Base-by-base conservation (phyloP, 2,888 invertebrate species). In the Cephus sareptanus region DNA sequence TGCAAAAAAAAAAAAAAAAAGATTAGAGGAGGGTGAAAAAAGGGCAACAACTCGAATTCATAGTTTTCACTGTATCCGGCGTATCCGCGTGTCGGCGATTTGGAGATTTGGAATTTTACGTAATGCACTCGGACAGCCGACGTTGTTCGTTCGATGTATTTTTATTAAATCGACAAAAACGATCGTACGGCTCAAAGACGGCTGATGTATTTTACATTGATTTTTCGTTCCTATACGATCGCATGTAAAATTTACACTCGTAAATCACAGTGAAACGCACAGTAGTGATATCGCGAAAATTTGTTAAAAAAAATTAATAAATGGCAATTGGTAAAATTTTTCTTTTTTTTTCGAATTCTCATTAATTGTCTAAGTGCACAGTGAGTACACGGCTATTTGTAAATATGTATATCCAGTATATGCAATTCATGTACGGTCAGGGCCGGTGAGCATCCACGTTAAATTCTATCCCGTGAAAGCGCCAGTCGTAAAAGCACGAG, bases 401-500 rank as follows among this genome's bases (percentile, higher is more conserved):
- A 6, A 9, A 23, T 56, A 56, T 9, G 23, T 56, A 23, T 56
- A 56, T 23, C 9, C 9, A 9, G 6, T 56, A 23, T 56, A 56
- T 9, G 13, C 4, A 13, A 37, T 37, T 15, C 4, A 37, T 37
- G 37, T 37, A 2, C 23, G 23, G 56, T 56, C 23, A 56, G 56
- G 56, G 9, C 56, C 9, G 56, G 56, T 2, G 71, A 71, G 33
- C 33, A 34, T 71, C 71, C 31, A 4, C 34, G 71, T 31, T 56
- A 34, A 31, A 71, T 71, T 71, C 12, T 34, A 34, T 71, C 34
- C 74, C 34, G 37, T 69, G 37, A 77, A 70, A 77, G 71, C 71
- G 74, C n/a, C 15, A 35, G 77, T 77, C 77, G 77, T 77, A 77
- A 77, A 77, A 77, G 68, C 77, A 71, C n/a, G 40, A 15, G 76